phyloP scores from a whole-genome alignment of 2,888 invertebrate species.

The Charanyca ferruginea region DNA sequence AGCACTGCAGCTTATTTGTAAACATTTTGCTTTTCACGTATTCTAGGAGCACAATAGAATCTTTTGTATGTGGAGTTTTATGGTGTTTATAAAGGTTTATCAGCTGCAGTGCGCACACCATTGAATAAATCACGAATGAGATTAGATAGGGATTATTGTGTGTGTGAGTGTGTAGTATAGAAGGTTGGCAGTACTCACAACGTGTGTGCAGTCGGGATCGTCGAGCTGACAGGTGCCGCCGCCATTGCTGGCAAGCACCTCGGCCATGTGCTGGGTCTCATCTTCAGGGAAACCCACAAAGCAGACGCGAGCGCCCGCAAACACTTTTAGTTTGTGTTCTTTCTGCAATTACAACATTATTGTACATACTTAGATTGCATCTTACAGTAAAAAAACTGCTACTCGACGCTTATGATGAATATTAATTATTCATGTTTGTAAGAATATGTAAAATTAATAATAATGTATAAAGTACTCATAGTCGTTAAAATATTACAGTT shows the following conservation, averaged over 20 bases:
- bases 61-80: constrained; percentile 14
- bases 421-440: not conserved
- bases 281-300: constrained; percentile 97
- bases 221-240: constrained; percentile 95
- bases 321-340: constrained; percentile 95
- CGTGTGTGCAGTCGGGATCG: constrained; percentile 97
- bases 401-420: not conserved
- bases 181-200: constrained; percentile 93
- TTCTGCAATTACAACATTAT: constrained; percentile 82
- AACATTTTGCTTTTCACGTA: constrained; percentile 31
- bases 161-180: constrained; percentile 19
- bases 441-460: no score
- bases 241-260: constrained; percentile 96
- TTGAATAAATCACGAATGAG: constrained; percentile 17
- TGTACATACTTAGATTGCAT: not conserved
- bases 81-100: constrained; percentile 28
- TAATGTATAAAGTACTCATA: not conserved
- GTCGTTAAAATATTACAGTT: not conserved
- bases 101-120: constrained; percentile 5
- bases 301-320: constrained; percentile 96
- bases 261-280: constrained; percentile 97
- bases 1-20: no score
- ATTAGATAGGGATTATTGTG: constrained; percentile 13
- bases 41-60: constrained; percentile 29
- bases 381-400: not conserved